These are phyloP conservation scores for Drosophila equinoxialis DNA, from an alignment of 1,140 invertebrate genomes.

Conservation along the genomic window DNA sequence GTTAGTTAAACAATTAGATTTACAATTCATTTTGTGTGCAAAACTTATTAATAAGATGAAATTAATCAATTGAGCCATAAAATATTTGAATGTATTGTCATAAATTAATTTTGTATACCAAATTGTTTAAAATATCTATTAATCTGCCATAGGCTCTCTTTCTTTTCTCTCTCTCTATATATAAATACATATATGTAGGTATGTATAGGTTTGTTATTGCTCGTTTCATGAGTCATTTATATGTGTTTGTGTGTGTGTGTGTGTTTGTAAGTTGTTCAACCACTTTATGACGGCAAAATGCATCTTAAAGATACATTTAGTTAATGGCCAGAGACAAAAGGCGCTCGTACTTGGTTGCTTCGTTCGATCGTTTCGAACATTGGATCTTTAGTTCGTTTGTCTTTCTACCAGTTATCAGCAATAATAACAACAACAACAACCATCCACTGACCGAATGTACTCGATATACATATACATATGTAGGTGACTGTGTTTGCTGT, in stretches of 20 bases:
- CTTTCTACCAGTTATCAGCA: slow-evolving; percentile 18
- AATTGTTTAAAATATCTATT: too few relatives aligned
- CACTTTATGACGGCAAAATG: slow-evolving; percentile 37
- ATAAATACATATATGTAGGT: neutral
- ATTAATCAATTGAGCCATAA: too few relatives aligned
- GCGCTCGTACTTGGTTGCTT: neutral
- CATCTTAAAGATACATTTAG: slow-evolving; percentile 39
- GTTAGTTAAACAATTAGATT: too few relatives aligned
- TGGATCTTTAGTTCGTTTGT: neutral
- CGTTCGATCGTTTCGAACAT: neutral
- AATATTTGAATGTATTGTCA: too few relatives aligned
- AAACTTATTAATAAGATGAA: too few relatives aligned
- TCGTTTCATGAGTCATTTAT: neutral
- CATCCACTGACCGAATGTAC: slow-evolving; percentile 36
- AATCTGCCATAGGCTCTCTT: too few relatives aligned
- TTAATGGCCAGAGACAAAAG: slow-evolving; percentile 26
- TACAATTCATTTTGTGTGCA: too few relatives aligned
- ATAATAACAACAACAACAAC: slow-evolving; percentile 10
- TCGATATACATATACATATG: slow-evolving; percentile 12
- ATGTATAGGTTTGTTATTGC: neutral
- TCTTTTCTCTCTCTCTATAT: neutral
- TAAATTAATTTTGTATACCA: too few relatives aligned
- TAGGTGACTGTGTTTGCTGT: slow-evolving; percentile 18
- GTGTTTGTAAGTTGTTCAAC: slow-evolving; percentile 14
- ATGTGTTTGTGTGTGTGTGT: neutral